Base-by-base conservation (phyloP, 2,113 vertebrate species). In the Pseudopodoces humilis region DNA sequence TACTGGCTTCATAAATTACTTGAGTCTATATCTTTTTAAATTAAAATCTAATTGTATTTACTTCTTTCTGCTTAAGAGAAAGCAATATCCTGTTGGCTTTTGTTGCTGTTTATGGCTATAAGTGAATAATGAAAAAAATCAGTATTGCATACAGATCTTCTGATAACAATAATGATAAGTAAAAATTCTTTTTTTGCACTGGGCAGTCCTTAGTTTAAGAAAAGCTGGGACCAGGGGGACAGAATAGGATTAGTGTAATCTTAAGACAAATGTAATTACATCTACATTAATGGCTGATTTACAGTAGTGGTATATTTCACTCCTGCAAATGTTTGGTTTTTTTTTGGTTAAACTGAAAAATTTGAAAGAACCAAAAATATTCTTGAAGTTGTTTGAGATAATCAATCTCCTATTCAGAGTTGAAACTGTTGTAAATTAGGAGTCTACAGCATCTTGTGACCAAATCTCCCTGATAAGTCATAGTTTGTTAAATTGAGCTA, bases 31-130 rank as follows among this genome's bases (percentile, higher is more conserved):
- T 88, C 19, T 25, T 91, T 86, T 91, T 47, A 3, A 91, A 96
- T 93, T 90, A 83, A 70, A 94, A 87, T 20, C 17, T 92, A 62
- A 91, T 90, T 82, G 35, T 85, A 59, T 95, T 95, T 95, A 80
- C 39, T 68, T 56, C 21, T 63, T 67, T 89, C 53, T 85, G 6
- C 49, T 82, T 71, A 21, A 76, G n/a, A 35, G 58, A 80, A 80
- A 59, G 55, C 59, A 93, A 56, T 93, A 94, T 88, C 82, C 78
- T 88, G 77, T 43, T 90, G 30, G 5, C 5, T 74, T 79, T 86
- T 93, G 17, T 86, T 77, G 35, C 64, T 82, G 6, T 65, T 83
- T 87, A 65, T 72, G 27, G 12, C 65, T 95, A 21, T 70, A 53
- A 85, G 52, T 89, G 69, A 79, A n/a, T 95, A 75, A 83, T 75